A percentile compares a stretch with the other conserved stretches of the same genome.
These are phyloP conservation scores for Trichopoda pennipes DNA, from an alignment of 2,888 invertebrate genomes.

Conservation along the genomic window DNA sequence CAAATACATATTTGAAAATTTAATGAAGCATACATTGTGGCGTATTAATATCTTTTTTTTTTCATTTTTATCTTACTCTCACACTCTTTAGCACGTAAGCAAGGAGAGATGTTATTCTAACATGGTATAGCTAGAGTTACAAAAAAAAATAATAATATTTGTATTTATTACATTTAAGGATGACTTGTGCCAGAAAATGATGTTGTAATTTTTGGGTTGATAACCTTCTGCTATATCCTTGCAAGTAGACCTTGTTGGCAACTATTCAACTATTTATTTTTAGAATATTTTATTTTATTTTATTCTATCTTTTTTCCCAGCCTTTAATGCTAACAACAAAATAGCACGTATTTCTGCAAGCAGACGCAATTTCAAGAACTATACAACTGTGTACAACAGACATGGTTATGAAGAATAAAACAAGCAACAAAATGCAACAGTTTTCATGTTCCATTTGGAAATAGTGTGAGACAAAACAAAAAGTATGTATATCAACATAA, in stretches of 20 bases:
- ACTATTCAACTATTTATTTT: constrained; percentile 65
- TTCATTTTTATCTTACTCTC: neutral
- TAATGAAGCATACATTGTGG: constrained; percentile 63
- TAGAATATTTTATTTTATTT: constrained; percentile 20
- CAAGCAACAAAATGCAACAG: constrained; percentile 61
- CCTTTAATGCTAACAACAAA: constrained; percentile 48
- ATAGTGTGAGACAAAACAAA: constrained; percentile 45
- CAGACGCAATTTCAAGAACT: constrained; percentile 54
- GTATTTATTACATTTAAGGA: constrained; percentile 41
- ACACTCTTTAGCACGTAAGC: neutral
- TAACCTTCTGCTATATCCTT: constrained; percentile 67
- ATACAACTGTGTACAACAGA: neutral
- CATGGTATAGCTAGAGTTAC: constrained; percentile 3
- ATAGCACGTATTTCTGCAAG: constrained; percentile 57
- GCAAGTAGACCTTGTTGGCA: constrained; percentile 70
- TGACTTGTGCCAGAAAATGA: constrained; percentile 42
- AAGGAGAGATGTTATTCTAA: neutral
- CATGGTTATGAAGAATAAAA: neutral
- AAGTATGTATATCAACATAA: constrained; percentile 7
- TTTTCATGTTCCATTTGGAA: constrained; percentile 44
- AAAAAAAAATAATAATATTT: neutral
- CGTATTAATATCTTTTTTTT: constrained; percentile 43
- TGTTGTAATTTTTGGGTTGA: constrained; percentile 62
- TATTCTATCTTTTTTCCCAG: constrained; percentile 3
- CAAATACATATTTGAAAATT: constrained; percentile 49